Evolutionary conservation across 2,888 invertebrate species (phyloP).

Genomic region (Malthinus seriepunctatus): DNA sequence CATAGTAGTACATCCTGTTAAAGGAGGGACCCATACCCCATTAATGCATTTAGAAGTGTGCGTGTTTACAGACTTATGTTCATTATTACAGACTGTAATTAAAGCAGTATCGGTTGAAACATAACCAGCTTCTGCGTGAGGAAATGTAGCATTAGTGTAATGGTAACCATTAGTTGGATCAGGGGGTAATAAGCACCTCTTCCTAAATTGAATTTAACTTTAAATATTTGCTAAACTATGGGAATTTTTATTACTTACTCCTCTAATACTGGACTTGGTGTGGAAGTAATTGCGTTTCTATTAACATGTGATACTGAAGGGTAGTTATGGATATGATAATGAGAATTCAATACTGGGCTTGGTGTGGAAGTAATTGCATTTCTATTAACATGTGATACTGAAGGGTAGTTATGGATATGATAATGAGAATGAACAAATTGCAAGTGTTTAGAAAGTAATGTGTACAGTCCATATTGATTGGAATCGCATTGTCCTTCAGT

Average conservation of each 20-base stretch:
- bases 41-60: background rate
- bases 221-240: too few relatives aligned
- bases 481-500: background rate
- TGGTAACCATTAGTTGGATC: slow-evolving; percentile 40
- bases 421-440: background rate
- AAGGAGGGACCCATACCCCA: slow-evolving; percentile 5
- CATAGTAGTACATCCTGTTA: slow-evolving; percentile 13
- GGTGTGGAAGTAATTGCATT: too few relatives aligned
- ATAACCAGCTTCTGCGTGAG: slow-evolving; percentile 28
- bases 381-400: too few relatives aligned
- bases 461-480: background rate
- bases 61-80: background rate
- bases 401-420: too few relatives aligned
- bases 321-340: too few relatives aligned
- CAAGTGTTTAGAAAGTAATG: background rate
- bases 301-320: too few relatives aligned
- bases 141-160: too few relatives aligned
- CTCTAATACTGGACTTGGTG: too few relatives aligned
- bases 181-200: slow-evolving; percentile 32
- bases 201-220: too few relatives aligned
- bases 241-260: too few relatives aligned
- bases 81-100: slow-evolving; percentile 29
- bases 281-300: too few relatives aligned
- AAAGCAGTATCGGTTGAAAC: slow-evolving; percentile 31
- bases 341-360: too few relatives aligned